phyloP scores from a whole-genome alignment of 2,113 vertebrate species.

The Notechis scutatus region DNA sequence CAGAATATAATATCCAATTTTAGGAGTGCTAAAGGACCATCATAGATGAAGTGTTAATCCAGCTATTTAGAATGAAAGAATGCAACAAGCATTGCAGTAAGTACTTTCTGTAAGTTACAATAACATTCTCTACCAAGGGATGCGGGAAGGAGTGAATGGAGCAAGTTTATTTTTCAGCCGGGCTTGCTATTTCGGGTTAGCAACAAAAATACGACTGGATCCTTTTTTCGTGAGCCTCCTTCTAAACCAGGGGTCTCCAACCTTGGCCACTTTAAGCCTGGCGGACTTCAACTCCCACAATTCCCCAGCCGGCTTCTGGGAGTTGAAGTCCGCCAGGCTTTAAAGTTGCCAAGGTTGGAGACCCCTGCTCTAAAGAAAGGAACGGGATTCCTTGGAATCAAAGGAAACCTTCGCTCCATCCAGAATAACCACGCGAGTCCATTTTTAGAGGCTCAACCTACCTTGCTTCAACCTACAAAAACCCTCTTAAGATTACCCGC shows the following conservation, averaged over 20 bases:
- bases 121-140: background rate
- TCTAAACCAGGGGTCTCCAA: too few species aligned
- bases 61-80: conserved; percentile 20
- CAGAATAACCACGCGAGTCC: background rate
- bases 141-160: background rate
- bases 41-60: background rate
- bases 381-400: background rate
- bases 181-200: background rate
- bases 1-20: background rate
- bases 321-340: too few species aligned
- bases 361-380: background rate
- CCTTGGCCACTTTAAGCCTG: too few species aligned
- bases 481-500: background rate
- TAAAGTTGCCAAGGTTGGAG: too few species aligned
- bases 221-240: background rate
- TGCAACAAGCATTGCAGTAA: background rate
- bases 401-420: background rate
- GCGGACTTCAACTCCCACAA: too few species aligned
- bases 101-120: background rate
- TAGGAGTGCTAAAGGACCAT: background rate
- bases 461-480: background rate
- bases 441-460: background rate
- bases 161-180: accelerated
- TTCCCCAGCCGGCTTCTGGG: too few species aligned
- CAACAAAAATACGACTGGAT: background rate